phyloP scores from a whole-genome alignment of 2,797 vertebrate species.

The Phrynocephalus forsythii region DNA sequence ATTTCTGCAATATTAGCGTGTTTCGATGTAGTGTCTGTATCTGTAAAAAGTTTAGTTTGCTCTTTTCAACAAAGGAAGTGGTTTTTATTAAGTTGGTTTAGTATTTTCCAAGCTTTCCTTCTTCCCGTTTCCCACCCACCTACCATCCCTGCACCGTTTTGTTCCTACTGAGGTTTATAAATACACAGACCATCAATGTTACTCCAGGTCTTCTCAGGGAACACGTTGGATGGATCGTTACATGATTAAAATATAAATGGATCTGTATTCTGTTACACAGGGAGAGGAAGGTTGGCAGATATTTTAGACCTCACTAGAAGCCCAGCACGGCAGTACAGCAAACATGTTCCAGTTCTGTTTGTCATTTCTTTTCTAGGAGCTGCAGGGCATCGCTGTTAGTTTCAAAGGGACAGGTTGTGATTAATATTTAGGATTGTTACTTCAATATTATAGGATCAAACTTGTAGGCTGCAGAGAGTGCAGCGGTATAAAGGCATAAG shows the following conservation, averaged over 20 bases:
- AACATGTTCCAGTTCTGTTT: conserved; percentile 12
- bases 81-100: conserved; percentile 8
- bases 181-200: neutral
- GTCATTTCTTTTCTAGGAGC: conserved; percentile 23
- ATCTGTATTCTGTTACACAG: conserved; percentile 43
- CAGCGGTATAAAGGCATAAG: neutral
- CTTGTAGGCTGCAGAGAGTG: neutral
- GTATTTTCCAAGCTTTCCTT: neutral
- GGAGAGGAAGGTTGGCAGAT: conserved; percentile 26
- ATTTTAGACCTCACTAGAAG: conserved; percentile 46
- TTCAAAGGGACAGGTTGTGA: conserved; percentile 47
- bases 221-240: conserved; percentile 39
- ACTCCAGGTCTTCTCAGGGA: neutral
- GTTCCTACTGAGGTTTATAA: conserved; percentile 24
- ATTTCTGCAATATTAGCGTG: neutral
- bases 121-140: neutral
- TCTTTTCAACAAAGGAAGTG: neutral
- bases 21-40: accelerated
- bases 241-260: conserved; percentile 46
- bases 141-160: neutral
- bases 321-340: neutral
- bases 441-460: conserved; percentile 52
- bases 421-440: conserved; percentile 59
- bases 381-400: conserved; percentile 11
- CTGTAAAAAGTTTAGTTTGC: neutral